Base-by-base conservation (phyloP, 2,113 vertebrate genomes). In the Orientallactaga bullata region DNA sequence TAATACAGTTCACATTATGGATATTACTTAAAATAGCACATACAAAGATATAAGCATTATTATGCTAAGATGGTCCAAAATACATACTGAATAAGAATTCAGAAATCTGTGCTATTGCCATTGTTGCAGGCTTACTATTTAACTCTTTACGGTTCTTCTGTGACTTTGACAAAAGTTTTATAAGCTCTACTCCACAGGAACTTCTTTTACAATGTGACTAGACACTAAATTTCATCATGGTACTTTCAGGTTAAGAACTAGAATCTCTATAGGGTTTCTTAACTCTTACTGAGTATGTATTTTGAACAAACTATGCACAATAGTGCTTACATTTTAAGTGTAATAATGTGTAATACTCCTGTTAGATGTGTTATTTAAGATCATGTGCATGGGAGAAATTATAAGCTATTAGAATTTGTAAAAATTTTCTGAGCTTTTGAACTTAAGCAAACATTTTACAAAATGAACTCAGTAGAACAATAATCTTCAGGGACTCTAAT, bases 21-120 rank as follows among this genome's bases (percentile, higher is more conserved):
- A 7, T 12, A 42, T 51, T 21, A 21, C 2, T 30, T 23, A 35
- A 35, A 51, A 17, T 3, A 3, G 3, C 0, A 3, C 18, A 35
- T 0, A 16, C 35, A 55, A 61, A 79, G 55, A 61, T 7, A 13
- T 2, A 0, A 20, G 17, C 5, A 5, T 3, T 7, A 13, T 15
- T 5, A 2, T 18, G 23, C 13, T 24, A 11, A 55, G 18, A 0
- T 26, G 47, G 18, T 32, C 26, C 24, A 66, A 4, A 15, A 23
- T 26, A 68, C 20, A 20, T 23, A 18, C 30, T 71, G 30, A 18
- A 4, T 9, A 28, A 32, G 20, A 12, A 7, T 16, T 35, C 20
- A 76, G 39, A 4, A 4, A 73, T 1, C 11, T 51, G 24, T 47
- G n/a, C n/a, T 30, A 39, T 23, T 26, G 28, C 24, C 24, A 47